Evolutionary conservation across 2,888 invertebrate genomes (phyloP), one percentile per base, ranked within the genome.

Genomic region (Agrotis puta): DNA sequence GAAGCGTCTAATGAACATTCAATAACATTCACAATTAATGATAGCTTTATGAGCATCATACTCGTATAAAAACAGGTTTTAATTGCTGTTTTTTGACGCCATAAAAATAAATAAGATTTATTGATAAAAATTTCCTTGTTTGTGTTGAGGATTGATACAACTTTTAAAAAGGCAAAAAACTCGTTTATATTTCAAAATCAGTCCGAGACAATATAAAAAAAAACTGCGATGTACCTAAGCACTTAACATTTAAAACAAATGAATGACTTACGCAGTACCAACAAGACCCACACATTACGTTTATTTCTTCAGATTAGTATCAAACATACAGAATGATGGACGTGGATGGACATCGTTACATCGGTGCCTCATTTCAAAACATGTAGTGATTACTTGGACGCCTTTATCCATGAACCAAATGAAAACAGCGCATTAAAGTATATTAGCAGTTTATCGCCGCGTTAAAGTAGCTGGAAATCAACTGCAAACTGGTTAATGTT

Each of bases 1-100:
- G 84, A 74, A 85, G 81, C 82, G 74, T 86, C 89, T 92, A 92
- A 93, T 93, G 90, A 92, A 93, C 89, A 87, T 87, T n/a, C n/a
- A n/a, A n/a, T n/a, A n/a, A n/a, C n/a, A 90, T 93, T 85, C 81
- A 87, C 86, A 87, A 89, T 90, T 89, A 90, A 88, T 89, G 86
- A 87, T 87, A 84, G 77, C 71, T 83, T 67, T 75, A 74, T 50
- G 24, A 66, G 51, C 24, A 3, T 62, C 33, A 18, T 66, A 27
- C n/a, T n/a, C n/a, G n/a, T 27, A 59, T 61, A 57, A 71, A 39
- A 70, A 79, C 67, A 56, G 57, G 59, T 68, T 77, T 56, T 53
- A 65, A 51, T 64, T 20, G n/a, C 2, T 51, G 59, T 22, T 47
- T 67, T n/a, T 47, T 43, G 27, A 2, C 16, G 58, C 4, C 16